Evolutionary conservation across 2,797 vertebrate species (phyloP).

Genomic region (Valencia hispanica): DNA sequence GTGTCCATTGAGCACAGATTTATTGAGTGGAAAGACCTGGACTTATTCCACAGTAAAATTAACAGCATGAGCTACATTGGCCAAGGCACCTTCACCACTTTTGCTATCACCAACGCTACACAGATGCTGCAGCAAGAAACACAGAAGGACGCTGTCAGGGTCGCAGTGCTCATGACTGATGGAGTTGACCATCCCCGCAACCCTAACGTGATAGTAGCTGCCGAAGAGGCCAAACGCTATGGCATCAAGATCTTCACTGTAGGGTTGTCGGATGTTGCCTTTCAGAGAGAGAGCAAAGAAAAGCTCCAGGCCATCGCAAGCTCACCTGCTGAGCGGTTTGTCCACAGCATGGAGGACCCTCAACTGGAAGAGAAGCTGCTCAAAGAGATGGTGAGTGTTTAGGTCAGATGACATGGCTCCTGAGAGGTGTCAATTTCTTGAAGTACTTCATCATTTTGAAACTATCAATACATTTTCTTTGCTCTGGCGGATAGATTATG

Average conservation of each 20-base stretch:
- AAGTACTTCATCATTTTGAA: not conserved
- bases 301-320: conserved; percentile 86
- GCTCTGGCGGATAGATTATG: no score
- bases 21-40: conserved; percentile 81
- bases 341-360: conserved; percentile 84
- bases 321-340: conserved; percentile 71
- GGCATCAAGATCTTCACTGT: conserved; percentile 86
- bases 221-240: conserved; percentile 80
- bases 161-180: conserved; percentile 88
- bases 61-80: conserved; percentile 84
- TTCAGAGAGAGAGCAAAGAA: conserved; percentile 74
- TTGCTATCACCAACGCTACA: conserved; percentile 87
- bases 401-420: not conserved
- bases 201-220: conserved; percentile 80
- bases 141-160: conserved; percentile 72
- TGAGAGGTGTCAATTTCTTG: not conserved
- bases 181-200: conserved; percentile 88
- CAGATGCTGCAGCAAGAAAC: conserved; percentile 84
- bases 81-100: conserved; percentile 90
- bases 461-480: not conserved
- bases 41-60: conserved; percentile 81
- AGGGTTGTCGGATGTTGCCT: conserved; percentile 79
- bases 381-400: conserved; percentile 76
- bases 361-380: conserved; percentile 78
- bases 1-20: conserved; percentile 84